Percentiles rank a stretch among this genome's conserved stretches.
Conservation (phyloP, 2,888 invertebrate genomes). For the Resseliella maxima region DNA sequence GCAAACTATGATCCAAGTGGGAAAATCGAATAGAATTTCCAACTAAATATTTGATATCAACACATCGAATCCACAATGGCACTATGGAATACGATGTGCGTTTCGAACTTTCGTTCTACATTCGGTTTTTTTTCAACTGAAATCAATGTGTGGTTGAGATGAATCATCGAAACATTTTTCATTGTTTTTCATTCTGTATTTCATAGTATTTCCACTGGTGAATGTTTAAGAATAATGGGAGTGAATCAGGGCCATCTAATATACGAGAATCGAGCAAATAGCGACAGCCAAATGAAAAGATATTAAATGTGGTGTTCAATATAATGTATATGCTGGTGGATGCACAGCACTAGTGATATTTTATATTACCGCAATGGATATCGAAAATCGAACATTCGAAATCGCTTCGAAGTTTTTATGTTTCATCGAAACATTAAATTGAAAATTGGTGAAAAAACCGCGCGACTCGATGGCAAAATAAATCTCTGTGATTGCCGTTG, state of each 20-base stretch:
- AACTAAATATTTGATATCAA: conserved; percentile 51
- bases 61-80: background rate
- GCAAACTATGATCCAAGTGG: background rate
- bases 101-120: background rate
- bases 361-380: background rate
- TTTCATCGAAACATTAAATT: background rate
- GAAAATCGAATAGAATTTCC: background rate
- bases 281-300: background rate
- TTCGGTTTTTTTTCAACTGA: background rate
- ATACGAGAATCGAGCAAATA: background rate
- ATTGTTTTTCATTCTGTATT: background rate
- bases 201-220: background rate
- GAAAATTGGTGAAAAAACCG: background rate
- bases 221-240: background rate
- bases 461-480: conserved; percentile 7
- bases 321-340: background rate
- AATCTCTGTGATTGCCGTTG: background rate
- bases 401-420: background rate
- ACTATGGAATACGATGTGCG: background rate
- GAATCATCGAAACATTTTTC: conserved; percentile 32
- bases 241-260: background rate
- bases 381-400: background rate
- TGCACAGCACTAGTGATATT: background rate
- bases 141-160: background rate
- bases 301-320: background rate